Base-by-base conservation (phyloP, 2,888 invertebrate genomes). In the Coenonympha arcania region DNA sequence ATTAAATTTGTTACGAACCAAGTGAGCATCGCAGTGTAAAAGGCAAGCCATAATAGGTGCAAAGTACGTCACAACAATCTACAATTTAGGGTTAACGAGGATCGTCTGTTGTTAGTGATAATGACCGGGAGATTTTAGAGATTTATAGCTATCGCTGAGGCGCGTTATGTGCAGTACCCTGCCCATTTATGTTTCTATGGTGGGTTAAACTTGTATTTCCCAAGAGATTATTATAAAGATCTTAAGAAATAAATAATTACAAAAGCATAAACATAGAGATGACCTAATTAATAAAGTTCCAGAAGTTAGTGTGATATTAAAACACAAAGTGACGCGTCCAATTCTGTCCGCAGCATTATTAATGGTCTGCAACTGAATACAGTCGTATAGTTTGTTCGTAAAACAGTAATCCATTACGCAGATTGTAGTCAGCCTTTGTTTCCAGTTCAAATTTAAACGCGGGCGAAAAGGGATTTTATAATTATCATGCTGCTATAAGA, bases 241-340 rank as follows among this genome's bases (percentile, higher is more conserved):
- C n/a, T n/a, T n/a, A n/a, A n/a, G n/a, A n/a, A n/a, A n/a, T n/a
- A n/a, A 22, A 39, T 39, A 24, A 24, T 15, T 15, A 39, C 39
- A 24, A 15, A 8, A 39, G 39, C 15, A 4, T 24, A 15, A 22
- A 39, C 15, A 39, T 24, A 39, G 36, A 13, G 19, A 39, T 39
- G 39, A 39, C 39, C 39, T 24, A 39, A 39, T 39, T 39, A 41
- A 30, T n/a, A 19, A 18, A 18, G 19, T 41, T 20, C 20, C 30
- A 31, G n/a, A 42, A 42, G 42, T 31, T 42, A 20, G 30, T 20
- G 20, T 34, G 34, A 44, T 33, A n/a, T 44, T 34, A 44, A 24
- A 34, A 34, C 15, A 44, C 16, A 33, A 44, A 44, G 44, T 44
- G 34, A 44, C n/a, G 24, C 22, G 44, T 44, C 36, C 28, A 37